Conservation (phyloP, 1,140 invertebrate species). For the Lamellibrachia luymesi region DNA sequence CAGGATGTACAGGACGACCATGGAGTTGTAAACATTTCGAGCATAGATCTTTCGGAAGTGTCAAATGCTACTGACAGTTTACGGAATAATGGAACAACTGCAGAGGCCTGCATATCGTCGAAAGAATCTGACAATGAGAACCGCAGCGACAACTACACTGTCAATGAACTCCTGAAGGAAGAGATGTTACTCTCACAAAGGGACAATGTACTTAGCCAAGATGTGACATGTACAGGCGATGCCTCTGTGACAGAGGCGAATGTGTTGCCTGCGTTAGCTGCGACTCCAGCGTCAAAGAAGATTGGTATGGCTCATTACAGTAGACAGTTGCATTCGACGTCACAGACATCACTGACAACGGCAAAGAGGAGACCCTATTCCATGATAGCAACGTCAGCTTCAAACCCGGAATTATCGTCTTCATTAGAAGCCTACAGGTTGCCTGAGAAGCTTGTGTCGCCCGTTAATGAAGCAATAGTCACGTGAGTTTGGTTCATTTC, state of each 20-base stretch:
- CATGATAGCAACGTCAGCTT: not conserved
- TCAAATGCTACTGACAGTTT: not conserved
- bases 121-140: not conserved
- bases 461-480: not conserved
- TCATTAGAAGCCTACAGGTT: not conserved
- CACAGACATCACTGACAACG: slow-evolving; percentile 1
- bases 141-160: not conserved
- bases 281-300: not conserved
- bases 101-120: not conserved
- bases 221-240: not conserved
- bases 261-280: not conserved
- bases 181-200: not conserved
- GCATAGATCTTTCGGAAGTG: not conserved
- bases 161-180: not conserved
- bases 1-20: not conserved
- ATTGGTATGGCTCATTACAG: not conserved
- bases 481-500: not conserved
- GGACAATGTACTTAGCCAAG: not conserved
- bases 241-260: not conserved
- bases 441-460: not conserved
- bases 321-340: not conserved
- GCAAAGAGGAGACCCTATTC: not conserved
- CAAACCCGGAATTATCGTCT: not conserved
- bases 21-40: not conserved
- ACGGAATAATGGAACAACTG: not conserved